Base-by-base conservation (phyloP, 2,113 vertebrate genomes). In the Rousettus leschenaultii region DNA sequence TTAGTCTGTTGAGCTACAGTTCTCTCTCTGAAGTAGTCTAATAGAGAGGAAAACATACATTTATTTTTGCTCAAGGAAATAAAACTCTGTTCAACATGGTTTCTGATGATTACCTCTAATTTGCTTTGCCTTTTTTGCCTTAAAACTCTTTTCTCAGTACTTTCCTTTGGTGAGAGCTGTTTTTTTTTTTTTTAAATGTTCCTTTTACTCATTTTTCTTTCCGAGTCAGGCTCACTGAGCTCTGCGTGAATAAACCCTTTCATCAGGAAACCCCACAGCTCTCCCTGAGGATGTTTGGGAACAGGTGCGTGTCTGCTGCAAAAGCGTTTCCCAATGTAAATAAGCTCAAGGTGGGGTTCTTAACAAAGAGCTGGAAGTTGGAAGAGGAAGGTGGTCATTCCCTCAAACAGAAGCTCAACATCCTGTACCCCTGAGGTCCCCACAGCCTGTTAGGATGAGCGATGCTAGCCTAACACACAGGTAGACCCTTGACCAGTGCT, bases 101-200 rank as follows among this genome's bases (percentile, higher is more conserved):
- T 95, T 53, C 57, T 89, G 35, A 59, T 65, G 63, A 93, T 68
- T 4, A 30, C 22, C 57, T 78, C 40, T 84, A 53, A 57, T 71
- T 94, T 93, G 33, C 28, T 78, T 89, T 84, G 40, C 10, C 5
- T 86, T 24, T 74, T 85, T 79, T 79, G 48, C 59, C 63, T 87
- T 45, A 55, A 90, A 89, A 95, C 40, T 59, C 73, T 74, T 65
- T 30, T 83, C 38, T 57, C 19, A 51, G 35, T 63, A 35, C 5
- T 51, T 78, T 51, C 11, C 24, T 86, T 89, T 35, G 77, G 40
- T 33, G 16, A 48, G 35, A 94, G 26, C n/a, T 70, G 7, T 0
- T 33, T 48, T 90, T 40, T 40, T 40, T 86, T 22, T 7, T n/a
- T 0, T 30, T 28, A 61, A 53, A 68, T 26, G 9, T 40, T 77